A percentile compares a stretch with the other conserved stretches of the same genome.
Evolutionary conservation across 2,888 invertebrate species (phyloP).

Genomic region (Octodonta nipae): DNA sequence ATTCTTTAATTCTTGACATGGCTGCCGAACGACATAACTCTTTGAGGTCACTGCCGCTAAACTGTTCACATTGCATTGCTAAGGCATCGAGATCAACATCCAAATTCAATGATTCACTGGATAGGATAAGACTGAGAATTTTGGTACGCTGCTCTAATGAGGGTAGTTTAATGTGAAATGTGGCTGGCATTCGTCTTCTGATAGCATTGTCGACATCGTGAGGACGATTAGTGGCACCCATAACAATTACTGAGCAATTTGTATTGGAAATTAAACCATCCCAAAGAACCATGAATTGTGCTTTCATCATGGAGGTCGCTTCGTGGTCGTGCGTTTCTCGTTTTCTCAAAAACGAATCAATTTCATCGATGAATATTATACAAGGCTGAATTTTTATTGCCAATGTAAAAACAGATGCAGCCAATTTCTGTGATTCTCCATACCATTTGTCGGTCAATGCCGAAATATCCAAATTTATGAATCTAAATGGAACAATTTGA

Average conservation of each 20-base stretch:
- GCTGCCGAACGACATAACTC: constrained; percentile 85
- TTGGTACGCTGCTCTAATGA: constrained; percentile 33
- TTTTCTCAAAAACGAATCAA: constrained; percentile 89
- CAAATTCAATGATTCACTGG: constrained; percentile 54
- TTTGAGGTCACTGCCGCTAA: constrained; percentile 85
- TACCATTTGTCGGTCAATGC: constrained; percentile 97
- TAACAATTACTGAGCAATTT: constrained; percentile 72
- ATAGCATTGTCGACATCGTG: constrained; percentile 91
- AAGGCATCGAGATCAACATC: constrained; percentile 58
- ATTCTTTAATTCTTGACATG: constrained; percentile 71
- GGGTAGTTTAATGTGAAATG: constrained; percentile 77
- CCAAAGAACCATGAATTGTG: constrained; percentile 99
- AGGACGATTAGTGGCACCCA: constrained; percentile 96
- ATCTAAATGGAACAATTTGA: too few relatives aligned
- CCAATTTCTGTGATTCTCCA: constrained; percentile 95
- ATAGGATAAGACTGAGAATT: constrained; percentile 50
- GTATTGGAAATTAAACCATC: constrained; percentile 89
- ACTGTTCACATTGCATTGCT: constrained; percentile 61
- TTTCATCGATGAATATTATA: constrained; percentile 92
- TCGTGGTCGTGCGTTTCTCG: constrained; percentile 89
- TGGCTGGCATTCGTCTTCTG: constrained; percentile 86
- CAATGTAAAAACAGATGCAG: constrained; percentile 88
- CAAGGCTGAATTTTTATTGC: constrained; percentile 84
- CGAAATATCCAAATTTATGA: constrained; percentile 87
- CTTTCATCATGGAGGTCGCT: constrained; percentile 99